Evolutionary conservation across 2,113 vertebrate species (phyloP).

Genomic region (Varanus komodoensis): DNA sequence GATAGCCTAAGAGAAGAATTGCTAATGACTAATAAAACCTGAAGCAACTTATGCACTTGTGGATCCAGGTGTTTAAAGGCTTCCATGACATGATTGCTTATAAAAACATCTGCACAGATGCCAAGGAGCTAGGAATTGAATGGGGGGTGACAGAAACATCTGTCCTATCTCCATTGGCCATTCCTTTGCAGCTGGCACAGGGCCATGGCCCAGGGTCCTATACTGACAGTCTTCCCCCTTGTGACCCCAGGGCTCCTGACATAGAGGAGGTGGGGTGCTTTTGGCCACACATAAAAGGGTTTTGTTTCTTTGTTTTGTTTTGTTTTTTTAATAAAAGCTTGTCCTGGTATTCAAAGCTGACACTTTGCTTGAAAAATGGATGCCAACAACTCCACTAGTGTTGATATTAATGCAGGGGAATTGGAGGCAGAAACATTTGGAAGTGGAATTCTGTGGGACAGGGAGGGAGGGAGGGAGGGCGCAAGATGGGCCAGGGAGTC

Average conservation of each 20-base stretch:
- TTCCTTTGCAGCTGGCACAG: conserved; percentile 16
- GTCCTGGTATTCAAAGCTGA: background rate
- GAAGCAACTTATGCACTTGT: conserved; percentile 27
- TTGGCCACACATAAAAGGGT: background rate
- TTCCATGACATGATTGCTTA: conserved; percentile 14
- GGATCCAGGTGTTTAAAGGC: conserved; percentile 29
- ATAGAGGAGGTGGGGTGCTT: background rate
- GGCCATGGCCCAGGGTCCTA: background rate
- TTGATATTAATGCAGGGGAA: background rate
- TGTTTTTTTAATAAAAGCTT: background rate
- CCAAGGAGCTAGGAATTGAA: conserved; percentile 15
- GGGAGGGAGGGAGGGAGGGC: background rate
- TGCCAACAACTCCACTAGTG: background rate
- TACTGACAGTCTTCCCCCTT: background rate
- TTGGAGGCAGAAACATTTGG: background rate
- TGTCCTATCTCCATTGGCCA: conserved; percentile 6
- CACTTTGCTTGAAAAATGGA: background rate
- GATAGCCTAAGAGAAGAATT: conserved; percentile 14
- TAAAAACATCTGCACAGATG: conserved; percentile 27
- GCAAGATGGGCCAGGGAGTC: background rate
- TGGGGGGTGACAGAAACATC: background rate
- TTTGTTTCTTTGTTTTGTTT: background rate
- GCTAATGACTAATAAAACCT: conserved; percentile 11
- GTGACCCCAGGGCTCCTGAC: background rate
- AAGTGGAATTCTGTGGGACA: background rate